Percentiles rank a stretch among this genome's conserved stretches.
Evolutionary conservation across 2,888 invertebrate genomes (phyloP).

Genomic region (Bruchidius siliquastri): DNA sequence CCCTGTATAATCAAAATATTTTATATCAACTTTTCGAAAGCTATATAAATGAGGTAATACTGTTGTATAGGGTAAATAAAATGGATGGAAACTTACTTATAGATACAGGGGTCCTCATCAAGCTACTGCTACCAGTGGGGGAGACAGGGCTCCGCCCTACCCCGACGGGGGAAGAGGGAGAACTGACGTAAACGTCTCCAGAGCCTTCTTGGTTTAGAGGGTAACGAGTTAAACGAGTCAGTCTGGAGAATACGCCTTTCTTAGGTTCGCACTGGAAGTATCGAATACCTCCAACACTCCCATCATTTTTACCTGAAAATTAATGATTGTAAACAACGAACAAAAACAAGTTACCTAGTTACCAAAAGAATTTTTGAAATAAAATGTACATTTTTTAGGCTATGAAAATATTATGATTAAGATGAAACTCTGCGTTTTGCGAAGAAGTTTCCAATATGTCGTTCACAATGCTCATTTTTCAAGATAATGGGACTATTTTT

Average conservation of each 20-base stretch:
- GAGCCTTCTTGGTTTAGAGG: constrained; percentile 54
- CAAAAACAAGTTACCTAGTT: neutral
- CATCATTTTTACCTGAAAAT: constrained; percentile 87
- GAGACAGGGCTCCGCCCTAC: constrained; percentile 38
- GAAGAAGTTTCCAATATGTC: no score
- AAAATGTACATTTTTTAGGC: no score
- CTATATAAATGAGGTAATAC: no score
- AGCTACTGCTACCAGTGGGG: constrained; percentile 40
- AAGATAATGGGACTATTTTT: no score
- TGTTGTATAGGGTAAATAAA: no score
- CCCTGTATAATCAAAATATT: no score
- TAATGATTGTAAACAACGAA: neutral
- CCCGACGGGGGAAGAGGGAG: constrained; percentile 29
- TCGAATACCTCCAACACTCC: constrained; percentile 84
- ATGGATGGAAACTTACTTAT: constrained; percentile 31
- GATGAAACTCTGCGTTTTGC: no score
- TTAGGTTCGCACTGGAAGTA: constrained; percentile 93
- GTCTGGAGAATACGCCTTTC: constrained; percentile 88
- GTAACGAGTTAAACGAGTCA: constrained; percentile 76
- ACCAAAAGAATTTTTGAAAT: no score
- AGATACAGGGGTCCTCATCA: constrained; percentile 34
- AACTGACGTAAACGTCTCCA: constrained; percentile 40
- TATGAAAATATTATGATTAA: no score
- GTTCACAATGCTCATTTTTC: no score
- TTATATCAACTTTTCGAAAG: no score